phyloP scores from a whole-genome alignment of 2,113 vertebrate genomes.

The Serilophus lunatus region DNA sequence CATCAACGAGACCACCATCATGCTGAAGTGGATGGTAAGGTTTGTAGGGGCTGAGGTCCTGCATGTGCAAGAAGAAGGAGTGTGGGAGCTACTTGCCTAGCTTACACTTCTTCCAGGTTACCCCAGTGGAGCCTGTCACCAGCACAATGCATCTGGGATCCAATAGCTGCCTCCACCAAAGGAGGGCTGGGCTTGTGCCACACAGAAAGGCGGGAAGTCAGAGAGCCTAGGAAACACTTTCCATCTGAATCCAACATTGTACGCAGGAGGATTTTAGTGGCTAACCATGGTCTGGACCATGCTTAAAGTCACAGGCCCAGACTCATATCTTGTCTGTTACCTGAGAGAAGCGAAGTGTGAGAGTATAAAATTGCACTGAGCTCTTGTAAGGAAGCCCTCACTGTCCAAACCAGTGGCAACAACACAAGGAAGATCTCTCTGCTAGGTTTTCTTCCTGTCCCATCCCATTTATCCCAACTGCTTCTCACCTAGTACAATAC shows the following conservation, averaged over 20 bases:
- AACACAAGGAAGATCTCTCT: background rate
- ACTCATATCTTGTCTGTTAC: background rate
- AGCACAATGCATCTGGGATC: background rate
- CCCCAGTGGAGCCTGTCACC: background rate
- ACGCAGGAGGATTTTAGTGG: background rate
- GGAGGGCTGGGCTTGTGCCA: background rate
- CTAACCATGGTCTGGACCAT: background rate
- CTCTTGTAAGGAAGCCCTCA: background rate
- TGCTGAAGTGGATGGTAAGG: conserved; percentile 96
- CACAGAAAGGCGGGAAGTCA: background rate
- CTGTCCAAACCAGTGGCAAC: background rate
- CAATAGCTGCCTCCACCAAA: background rate
- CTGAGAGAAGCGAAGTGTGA: background rate
- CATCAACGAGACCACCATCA: conserved; percentile 94
- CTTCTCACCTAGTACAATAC: background rate
- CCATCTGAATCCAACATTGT: background rate
- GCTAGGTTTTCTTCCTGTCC: background rate
- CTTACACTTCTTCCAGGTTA: background rate
- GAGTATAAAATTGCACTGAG: background rate
- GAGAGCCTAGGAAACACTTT: background rate
- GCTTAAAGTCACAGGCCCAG: background rate
- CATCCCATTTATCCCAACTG: background rate
- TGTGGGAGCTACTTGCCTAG: background rate
- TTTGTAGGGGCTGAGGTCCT: background rate
- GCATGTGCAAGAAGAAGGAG: background rate